Base-by-base conservation (phyloP, 2,797 vertebrate genomes). In the Cheracebus regulus region DNA sequence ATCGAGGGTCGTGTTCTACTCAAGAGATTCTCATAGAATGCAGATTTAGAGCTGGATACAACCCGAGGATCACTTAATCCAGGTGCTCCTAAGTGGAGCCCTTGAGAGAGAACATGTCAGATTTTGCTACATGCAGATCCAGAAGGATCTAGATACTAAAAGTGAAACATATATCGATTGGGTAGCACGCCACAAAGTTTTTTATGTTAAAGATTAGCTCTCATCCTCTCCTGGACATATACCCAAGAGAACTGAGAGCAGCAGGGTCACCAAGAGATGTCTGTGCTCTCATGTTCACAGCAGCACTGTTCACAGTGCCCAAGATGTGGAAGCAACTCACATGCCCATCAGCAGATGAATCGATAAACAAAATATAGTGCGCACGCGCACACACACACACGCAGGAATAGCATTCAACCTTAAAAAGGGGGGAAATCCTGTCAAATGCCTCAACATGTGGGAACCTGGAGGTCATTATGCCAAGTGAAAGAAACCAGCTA, bases 371-470 rank as follows among this genome's bases (percentile, higher is more conserved):
- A 70, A 7, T 4, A 20, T 2, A 2, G 58, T 12, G 1, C 11
- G 3, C 4, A 1, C 0, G 15, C 30, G 14, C 58, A 30, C 58
- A 28, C 5, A 13, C 57, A 28, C 30, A 17, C 30, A 17, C 61
- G 1, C 3, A 33, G 2, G 26, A 85, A 57, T 15, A 26, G 4
- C 1, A 7, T 39, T 78, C 22, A 7, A 9, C 19, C 12, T 48
- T n/a, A 8, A 41, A 30, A 81, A 33, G 36, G 44, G 44, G 22
- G 13, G 61, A 52, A 58, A 17, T 41, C 36, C 24, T n/a, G 55
- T n/a, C 30, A 22, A 15, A 1, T 28, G 55, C 75, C 46, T 5
- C 8, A 14, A 4, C 57, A 2, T 0, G 8, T 50, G n/a, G n/a
- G 14, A 41, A 33, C 46, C 57, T 50, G 17, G 15, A 92, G 17